Evolutionary conservation across 2,888 invertebrate genomes (phyloP).

Genomic region (Alloscopus bannaensis): DNA sequence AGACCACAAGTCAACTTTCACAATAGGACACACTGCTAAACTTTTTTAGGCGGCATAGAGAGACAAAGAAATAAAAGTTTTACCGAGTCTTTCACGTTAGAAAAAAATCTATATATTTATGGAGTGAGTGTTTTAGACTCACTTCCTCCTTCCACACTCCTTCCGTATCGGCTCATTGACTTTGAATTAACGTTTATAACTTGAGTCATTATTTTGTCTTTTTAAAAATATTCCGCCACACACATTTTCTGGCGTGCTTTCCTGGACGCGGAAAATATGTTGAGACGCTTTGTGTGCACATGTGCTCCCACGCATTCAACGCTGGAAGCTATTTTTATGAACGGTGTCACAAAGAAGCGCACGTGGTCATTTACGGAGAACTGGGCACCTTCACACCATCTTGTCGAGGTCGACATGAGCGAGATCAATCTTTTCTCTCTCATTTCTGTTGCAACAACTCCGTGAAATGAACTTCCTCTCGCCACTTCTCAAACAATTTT

Average conservation of each 20-base stretch:
- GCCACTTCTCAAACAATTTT: neutral
- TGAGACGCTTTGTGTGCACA: no score
- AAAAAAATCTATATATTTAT: no score
- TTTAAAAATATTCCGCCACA: neutral
- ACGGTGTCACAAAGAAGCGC: no score
- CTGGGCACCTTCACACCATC: no score
- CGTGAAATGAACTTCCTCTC: conserved; percentile 61
- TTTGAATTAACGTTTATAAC: conserved; percentile 58
- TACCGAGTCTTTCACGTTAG: no score
- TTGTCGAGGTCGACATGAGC: no score
- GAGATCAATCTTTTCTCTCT: neutral
- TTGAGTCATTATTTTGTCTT: no score
- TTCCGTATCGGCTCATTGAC: conserved; percentile 57
- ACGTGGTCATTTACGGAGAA: no score
- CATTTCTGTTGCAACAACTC: conserved; percentile 31
- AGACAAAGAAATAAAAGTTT: no score
- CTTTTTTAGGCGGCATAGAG: no score
- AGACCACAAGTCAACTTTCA: no score
- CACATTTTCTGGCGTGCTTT: neutral
- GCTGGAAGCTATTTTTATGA: conserved; percentile 24
- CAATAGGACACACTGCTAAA: no score
- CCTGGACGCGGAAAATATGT: conserved; percentile 22
- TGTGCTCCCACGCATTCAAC: conserved; percentile 7
- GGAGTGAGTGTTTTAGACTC: conserved; percentile 9
- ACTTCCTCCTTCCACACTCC: conserved; percentile 35